Evolutionary conservation across 1,140 invertebrate species (phyloP).

Genomic region (Leptinotarsa texana): DNA sequence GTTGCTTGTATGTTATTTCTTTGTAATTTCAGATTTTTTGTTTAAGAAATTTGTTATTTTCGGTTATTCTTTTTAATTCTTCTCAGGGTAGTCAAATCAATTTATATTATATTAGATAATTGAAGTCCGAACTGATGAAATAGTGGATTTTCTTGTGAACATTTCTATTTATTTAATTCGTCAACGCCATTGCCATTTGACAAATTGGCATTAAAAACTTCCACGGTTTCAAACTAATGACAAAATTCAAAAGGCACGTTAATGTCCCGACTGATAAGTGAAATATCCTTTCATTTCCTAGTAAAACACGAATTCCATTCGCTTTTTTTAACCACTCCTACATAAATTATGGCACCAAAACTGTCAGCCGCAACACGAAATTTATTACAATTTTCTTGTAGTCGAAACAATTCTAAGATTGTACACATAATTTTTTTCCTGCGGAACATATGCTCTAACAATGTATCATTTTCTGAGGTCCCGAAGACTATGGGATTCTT

Average conservation of each 20-base stretch:
- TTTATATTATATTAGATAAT: no score
- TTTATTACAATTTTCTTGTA: constrained; percentile 33
- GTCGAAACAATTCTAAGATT: constrained; percentile 31
- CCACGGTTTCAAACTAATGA: not conserved
- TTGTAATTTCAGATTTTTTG: no score
- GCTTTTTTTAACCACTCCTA: not conserved
- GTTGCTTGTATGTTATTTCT: no score
- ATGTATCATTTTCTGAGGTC: constrained; percentile 35
- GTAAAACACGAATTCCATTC: constrained; percentile 13
- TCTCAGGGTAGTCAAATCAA: no score
- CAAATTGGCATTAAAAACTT: constrained; percentile 3
- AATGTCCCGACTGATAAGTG: constrained; percentile 9
- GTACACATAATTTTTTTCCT: constrained; percentile 28
- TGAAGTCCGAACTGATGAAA: no score
- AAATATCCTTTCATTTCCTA: constrained; percentile 21
- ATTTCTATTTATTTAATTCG: no score
- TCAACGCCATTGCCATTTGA: not conserved
- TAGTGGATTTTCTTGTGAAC: no score
- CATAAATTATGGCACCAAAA: constrained; percentile 18
- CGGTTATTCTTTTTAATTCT: no score
- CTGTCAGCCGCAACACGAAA: constrained; percentile 22
- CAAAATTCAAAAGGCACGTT: not conserved
- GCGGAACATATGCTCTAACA: constrained; percentile 34
- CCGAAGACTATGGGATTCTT: constrained; percentile 36
- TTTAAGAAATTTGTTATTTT: no score